Evolutionary conservation across 2,113 vertebrate species (phyloP), one percentile per base, ranked within the genome.

Genomic region (Xerus inauris): DNA sequence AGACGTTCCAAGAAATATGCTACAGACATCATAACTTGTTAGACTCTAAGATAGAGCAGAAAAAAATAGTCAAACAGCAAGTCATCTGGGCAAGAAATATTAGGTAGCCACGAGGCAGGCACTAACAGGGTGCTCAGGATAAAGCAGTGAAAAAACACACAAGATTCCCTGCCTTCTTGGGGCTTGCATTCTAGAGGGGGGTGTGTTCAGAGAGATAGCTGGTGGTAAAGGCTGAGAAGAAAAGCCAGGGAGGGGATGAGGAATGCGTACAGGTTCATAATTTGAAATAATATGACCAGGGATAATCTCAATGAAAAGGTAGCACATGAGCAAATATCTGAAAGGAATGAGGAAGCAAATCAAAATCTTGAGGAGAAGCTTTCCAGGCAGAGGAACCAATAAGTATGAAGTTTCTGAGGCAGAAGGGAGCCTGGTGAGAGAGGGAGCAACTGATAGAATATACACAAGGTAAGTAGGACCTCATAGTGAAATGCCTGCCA

Each of bases 1-100:
- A 16, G 99, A 99, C 11, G 99, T 99, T 94, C 99, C 99, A 45
- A 99, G 98, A 67, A 99, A 97, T 96, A 99, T 99, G 97, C 99
- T 99, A 89, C 99, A 99, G 75, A 99, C 98, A 6, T 99, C 99
- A 1, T 99, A 99, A 98, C 99, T 99, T 32, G 99, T 99, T 87
- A 99, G 98, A 97, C 99, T 99, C 99, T 99, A 92, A 69, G 93
- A 94, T 7, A 76, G 57, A 93, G 26, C 12, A 22, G 47, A 8
- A 10, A 20, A 77, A 47, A 30, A 24, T 76, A 76, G 89, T 96
- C 65, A 92, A 20, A n/a, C 3, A 82, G 28, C 22, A 73, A 87
- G 62, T 51, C 62, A 83, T 7, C 30, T 6, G 42, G 38, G 69
- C 17, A 69, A 80, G 57, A 86, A 79, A 87, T 69, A 49, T 26